Conservation (phyloP, 2,888 invertebrate species). For the Agrilus biguttatus region DNA sequence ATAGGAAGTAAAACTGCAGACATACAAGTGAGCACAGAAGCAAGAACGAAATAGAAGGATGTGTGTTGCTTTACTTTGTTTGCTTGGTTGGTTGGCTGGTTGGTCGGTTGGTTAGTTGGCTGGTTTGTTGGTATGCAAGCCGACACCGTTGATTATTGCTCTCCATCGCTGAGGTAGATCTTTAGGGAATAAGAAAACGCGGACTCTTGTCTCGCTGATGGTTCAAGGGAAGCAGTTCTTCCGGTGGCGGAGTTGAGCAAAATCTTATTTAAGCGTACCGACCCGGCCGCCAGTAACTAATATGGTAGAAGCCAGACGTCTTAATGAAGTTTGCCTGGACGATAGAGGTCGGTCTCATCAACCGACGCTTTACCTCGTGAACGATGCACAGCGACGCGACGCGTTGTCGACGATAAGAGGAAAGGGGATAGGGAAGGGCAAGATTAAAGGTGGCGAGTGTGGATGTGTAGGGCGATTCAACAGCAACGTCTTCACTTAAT, state of each 20-base stretch:
- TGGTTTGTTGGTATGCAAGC: slow-evolving; percentile 14
- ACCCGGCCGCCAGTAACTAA: slow-evolving; percentile 13
- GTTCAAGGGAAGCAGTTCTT: slow-evolving; percentile 13
- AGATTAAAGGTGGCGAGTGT: too few relatives aligned
- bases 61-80: too few relatives aligned
- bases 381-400: too few relatives aligned
- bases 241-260: slow-evolving; percentile 25
- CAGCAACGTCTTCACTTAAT: too few relatives aligned
- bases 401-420: too few relatives aligned
- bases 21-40: too few relatives aligned
- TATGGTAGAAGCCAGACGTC: slow-evolving; percentile 30
- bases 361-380: slow-evolving; percentile 3
- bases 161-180: slow-evolving; percentile 17
- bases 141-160: slow-evolving; percentile 17
- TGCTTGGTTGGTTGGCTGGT: too few relatives aligned
- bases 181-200: slow-evolving; percentile 12
- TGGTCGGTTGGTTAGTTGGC: slow-evolving; percentile 1
- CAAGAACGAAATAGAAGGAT: too few relatives aligned
- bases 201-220: slow-evolving; percentile 12
- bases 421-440: too few relatives aligned
- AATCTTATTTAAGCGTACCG: slow-evolving; percentile 28
- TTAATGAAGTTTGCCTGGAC: slow-evolving; percentile 26
- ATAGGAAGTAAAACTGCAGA: too few relatives aligned
- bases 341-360: slow-evolving; percentile 13
- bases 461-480: too few relatives aligned